Conservation (phyloP, 2,113 vertebrate genomes). For the Callionymus lyra region DNA sequence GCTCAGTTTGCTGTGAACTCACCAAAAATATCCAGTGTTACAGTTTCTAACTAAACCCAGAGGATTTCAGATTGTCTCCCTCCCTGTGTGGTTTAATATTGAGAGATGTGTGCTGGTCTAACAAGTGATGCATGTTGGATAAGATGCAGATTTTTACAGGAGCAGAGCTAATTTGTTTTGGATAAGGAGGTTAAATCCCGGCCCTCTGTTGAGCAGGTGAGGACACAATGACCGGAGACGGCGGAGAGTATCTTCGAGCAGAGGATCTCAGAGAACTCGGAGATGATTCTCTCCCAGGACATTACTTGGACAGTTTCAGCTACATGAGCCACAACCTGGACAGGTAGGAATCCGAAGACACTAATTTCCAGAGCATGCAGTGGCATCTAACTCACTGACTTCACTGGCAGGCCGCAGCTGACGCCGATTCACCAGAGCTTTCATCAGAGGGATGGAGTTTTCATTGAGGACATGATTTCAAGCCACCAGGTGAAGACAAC, state of each 20-base stretch:
- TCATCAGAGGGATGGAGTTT: constrained; percentile 74
- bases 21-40: too few relatives aligned
- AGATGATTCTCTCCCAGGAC: constrained; percentile 90
- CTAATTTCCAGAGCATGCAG: neutral
- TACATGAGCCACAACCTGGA: constrained; percentile 90
- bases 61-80: constrained; percentile 1
- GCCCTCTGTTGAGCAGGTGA: constrained; percentile 69
- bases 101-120: too few relatives aligned
- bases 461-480: constrained; percentile 84
- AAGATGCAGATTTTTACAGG: too few relatives aligned
- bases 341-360: constrained; percentile 64
- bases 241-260: constrained; percentile 87
- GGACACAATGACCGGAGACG: constrained; percentile 95
- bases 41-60: too few relatives aligned
- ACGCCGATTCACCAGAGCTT: constrained; percentile 78
- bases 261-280: constrained; percentile 93
- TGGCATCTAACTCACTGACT: neutral
- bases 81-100: too few relatives aligned
- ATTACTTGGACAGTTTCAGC: constrained; percentile 87
- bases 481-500: constrained; percentile 76
- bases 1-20: too few relatives aligned
- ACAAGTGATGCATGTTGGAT: too few relatives aligned
- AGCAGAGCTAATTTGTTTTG: too few relatives aligned
- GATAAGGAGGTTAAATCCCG: neutral
- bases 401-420: constrained; percentile 69